Conservation (phyloP, 2,888 invertebrate genomes). For the Limnephilus rhombicus region DNA sequence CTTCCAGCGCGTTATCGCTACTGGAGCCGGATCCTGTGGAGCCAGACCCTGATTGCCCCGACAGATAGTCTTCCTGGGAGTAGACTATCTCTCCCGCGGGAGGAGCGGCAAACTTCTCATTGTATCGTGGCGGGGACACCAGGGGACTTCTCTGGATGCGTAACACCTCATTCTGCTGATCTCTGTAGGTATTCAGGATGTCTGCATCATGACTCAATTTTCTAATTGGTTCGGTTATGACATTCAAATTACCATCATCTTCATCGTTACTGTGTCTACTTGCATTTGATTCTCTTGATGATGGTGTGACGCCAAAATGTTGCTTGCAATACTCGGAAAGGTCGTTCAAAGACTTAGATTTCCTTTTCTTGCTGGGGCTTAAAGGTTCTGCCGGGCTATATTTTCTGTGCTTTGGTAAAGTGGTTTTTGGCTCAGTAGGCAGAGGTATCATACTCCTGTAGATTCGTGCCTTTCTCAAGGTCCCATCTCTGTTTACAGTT, state of each 20-base stretch:
- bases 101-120: constrained; percentile 67
- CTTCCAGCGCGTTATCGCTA: constrained; percentile 62
- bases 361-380: constrained; percentile 67
- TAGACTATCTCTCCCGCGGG: not conserved
- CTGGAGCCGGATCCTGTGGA: constrained; percentile 73
- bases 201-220: constrained; percentile 22
- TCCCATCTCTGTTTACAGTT: constrained; percentile 73
- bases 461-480: constrained; percentile 68
- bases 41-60: constrained; percentile 71
- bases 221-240: constrained; percentile 2
- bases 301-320: constrained; percentile 67
- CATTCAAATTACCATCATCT: constrained; percentile 48
- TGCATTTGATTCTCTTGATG: constrained; percentile 59
- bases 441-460: constrained; percentile 74
- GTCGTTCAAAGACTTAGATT: constrained; percentile 76
- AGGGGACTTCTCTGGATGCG: constrained; percentile 31
- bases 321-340: constrained; percentile 74
- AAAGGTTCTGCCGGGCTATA: constrained; percentile 52
- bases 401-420: constrained; percentile 68
- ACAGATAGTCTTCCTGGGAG: constrained; percentile 46
- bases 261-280: constrained; percentile 68
- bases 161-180: constrained; percentile 68
- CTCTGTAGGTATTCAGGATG: constrained; percentile 30
- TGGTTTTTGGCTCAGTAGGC: constrained; percentile 72
- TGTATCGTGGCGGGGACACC: constrained; percentile 66